Conservation (phyloP, 2,888 invertebrate genomes). For the Megastigmus dorsalis region DNA sequence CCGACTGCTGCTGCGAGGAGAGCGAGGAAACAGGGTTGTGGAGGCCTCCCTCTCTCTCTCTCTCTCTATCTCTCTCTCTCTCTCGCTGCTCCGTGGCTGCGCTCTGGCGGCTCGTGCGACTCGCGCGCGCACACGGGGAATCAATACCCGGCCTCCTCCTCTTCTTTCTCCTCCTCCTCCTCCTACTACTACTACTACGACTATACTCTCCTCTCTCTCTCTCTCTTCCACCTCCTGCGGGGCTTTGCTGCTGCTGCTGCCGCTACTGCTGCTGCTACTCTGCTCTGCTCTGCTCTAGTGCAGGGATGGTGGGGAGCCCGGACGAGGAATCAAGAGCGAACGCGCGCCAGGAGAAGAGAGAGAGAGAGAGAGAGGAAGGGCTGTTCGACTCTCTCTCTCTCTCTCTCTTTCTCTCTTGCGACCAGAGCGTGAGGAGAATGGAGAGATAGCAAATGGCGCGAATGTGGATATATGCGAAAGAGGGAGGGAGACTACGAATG, state of each 20-base stretch:
- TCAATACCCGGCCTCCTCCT: conserved; percentile 64
- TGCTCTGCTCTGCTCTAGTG: conserved; percentile 72
- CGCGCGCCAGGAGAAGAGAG: conserved; percentile 66
- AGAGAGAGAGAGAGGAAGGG: conserved; percentile 69
- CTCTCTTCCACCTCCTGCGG: conserved; percentile 42
- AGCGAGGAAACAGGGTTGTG: conserved; percentile 62
- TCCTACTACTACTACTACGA: not conserved
- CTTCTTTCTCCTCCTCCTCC: conserved; percentile 7
- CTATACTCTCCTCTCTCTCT: not conserved
- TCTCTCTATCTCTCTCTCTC: no score
- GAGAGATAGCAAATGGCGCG: conserved; percentile 61
- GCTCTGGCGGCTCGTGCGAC: conserved; percentile 49
- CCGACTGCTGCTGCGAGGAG: conserved; percentile 68
- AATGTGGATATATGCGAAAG: conserved; percentile 68
- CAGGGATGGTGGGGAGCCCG: conserved; percentile 38
- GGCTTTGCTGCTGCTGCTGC: conserved; percentile 19
- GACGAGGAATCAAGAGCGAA: conserved; percentile 47
- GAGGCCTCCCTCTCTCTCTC: not conserved
- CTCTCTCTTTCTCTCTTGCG: no score
- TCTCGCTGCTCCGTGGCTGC: not conserved
- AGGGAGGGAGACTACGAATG: conserved; percentile 26
- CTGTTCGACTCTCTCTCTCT: no score
- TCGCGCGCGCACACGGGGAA: conserved; percentile 68
- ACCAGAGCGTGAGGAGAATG: conserved; percentile 52
- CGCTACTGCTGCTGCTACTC: conserved; percentile 68